Base-by-base conservation (phyloP, 2,888 invertebrate species). In the Phyllotreta cruciferae region DNA sequence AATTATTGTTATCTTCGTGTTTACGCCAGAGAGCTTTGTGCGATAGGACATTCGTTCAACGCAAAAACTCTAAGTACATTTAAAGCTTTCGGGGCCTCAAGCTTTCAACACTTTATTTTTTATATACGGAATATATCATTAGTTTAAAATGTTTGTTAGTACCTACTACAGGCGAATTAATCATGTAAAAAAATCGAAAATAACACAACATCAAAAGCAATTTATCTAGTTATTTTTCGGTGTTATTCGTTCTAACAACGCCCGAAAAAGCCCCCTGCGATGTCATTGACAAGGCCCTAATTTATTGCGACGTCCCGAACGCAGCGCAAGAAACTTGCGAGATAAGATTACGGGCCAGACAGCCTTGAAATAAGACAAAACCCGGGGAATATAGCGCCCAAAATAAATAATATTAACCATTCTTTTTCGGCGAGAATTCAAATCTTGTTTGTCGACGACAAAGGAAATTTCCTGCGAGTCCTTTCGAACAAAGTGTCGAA, bases 291-390 rank as follows among this genome's bases (percentile, higher is more conserved):
- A 56, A 56, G 36, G 11, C 52, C 41, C 39, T 60, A 64, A 64
- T 64, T 64, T 64, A 64, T 64, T 56, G 34, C 56, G 60, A 56
- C 64, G 44, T 45, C 45, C n/a, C 24, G 44, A 38, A 44, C 49
- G 38, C 53, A 39, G 44, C 24, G 45, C 55, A 64, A 64, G 60
- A 63, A 63, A 56, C 55, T 60, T 60, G 55, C 52, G 24, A 45
- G 64, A 64, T 64, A 64, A 60, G 64, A 64, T 64, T 64, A 64
- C 64, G 56, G 36, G 47, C 64, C 45, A 60, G 58, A 60, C 50
- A 44, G 60, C 58, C 35, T 6, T 13, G 50, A 36, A 60, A 64
- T 38, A 39, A 55, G 56, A 60, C 34, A 37, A 54, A 56, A 56
- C 42, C 7, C 52, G 42, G 34, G 35, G 24, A 34, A 7, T 50